phyloP scores from a whole-genome alignment of 2,113 vertebrate genomes.

The Leuciscus idus region DNA sequence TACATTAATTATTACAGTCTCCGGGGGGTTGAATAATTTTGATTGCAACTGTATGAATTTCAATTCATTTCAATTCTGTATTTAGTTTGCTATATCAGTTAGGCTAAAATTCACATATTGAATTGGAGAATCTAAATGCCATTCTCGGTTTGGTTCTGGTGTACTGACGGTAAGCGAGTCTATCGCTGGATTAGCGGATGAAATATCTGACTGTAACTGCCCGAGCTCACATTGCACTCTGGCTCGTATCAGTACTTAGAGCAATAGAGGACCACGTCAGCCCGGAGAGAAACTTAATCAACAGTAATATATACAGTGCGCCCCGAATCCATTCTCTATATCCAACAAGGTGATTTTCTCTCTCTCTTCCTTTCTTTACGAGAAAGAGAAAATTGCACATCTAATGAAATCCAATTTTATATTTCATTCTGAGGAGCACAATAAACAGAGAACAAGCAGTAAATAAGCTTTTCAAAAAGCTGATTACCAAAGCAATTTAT shows the following conservation, averaged over 20 bases:
- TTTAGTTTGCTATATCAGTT: neutral
- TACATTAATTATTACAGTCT: too few relatives aligned
- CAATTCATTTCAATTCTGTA: neutral
- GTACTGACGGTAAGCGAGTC: neutral
- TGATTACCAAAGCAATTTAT: slow-evolving; percentile 84
- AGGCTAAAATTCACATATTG: neutral
- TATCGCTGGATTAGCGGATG: slow-evolving; percentile 29
- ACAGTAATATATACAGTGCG: slow-evolving; percentile 71
- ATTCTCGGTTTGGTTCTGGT: neutral
- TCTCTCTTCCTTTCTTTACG: slow-evolving; percentile 65
- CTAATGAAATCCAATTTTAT: slow-evolving; percentile 83
- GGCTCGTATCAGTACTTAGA: slow-evolving; percentile 55
- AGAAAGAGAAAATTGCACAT: slow-evolving; percentile 78
- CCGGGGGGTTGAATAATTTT: too few relatives aligned
- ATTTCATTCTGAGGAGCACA: slow-evolving; percentile 81
- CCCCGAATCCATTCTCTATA: slow-evolving; percentile 68
- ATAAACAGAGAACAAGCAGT: slow-evolving; percentile 83
- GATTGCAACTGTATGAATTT: too few relatives aligned
- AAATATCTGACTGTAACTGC: slow-evolving; percentile 48
- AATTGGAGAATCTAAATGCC: neutral
- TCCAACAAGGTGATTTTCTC: slow-evolving; percentile 71
- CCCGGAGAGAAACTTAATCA: slow-evolving; percentile 69
- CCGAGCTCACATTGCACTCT: slow-evolving; percentile 51
- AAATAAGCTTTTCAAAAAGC: slow-evolving; percentile 85
- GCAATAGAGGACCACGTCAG: slow-evolving; percentile 61